Conservation (phyloP, 2,113 vertebrate genomes). For the Tetraodon nigroviridis region DNA sequence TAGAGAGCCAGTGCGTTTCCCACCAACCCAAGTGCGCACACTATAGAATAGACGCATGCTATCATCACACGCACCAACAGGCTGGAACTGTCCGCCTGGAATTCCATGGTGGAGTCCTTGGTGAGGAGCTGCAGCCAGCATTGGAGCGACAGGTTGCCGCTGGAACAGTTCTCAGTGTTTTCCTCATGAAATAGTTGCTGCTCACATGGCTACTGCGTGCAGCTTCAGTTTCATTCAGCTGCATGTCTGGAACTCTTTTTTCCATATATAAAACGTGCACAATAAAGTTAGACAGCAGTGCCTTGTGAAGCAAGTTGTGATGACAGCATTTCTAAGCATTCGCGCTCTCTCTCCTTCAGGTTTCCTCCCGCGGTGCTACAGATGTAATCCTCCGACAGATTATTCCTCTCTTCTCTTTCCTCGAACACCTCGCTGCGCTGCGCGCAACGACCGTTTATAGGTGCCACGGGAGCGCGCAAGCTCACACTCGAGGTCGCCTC, state of each 20-base stretch:
- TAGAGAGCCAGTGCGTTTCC: conserved; percentile 80
- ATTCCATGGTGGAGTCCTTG: conserved; percentile 66
- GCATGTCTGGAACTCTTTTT: conserved; percentile 50
- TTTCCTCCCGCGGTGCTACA: conserved; percentile 5
- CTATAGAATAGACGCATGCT: conserved; percentile 75
- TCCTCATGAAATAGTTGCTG: conserved; percentile 49
- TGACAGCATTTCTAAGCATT: conserved; percentile 12
- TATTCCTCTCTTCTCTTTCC: conserved; percentile 23
- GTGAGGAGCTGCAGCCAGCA: conserved; percentile 76
- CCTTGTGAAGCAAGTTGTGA: conserved; percentile 1
- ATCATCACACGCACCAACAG: conserved; percentile 72
- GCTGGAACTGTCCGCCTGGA: conserved; percentile 71
- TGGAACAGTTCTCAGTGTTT: conserved; percentile 51
- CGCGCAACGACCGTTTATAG: conserved; percentile 68
- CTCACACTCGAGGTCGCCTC: conserved; percentile 25
- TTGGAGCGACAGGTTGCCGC: conserved; percentile 70
- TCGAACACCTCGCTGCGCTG: conserved; percentile 35
- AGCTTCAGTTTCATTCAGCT: conserved; percentile 58
- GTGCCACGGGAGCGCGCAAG: conserved; percentile 50
- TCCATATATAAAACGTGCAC: conserved; percentile 23
- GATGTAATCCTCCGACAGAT: conserved; percentile 14
- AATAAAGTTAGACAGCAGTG: conserved; percentile 8
- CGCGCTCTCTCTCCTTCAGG: conserved; percentile 4
- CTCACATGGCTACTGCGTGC: conserved; percentile 59
- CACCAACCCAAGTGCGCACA: conserved; percentile 77